Conservation (phyloP, 2,113 vertebrate genomes). For the Pipra filicauda region DNA sequence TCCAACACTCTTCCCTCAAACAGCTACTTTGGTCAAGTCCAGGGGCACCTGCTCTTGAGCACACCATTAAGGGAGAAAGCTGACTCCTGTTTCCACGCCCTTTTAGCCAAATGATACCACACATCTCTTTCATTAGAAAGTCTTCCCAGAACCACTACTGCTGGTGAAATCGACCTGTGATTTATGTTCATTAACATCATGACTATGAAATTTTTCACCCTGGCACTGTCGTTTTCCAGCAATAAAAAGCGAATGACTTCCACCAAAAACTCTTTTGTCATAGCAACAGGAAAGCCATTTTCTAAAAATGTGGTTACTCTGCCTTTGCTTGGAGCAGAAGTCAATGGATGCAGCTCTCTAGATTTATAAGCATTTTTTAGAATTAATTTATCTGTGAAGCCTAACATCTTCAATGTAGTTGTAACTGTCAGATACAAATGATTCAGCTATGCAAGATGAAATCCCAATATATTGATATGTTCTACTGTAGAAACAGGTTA, state of each 20-base stretch:
- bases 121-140: not conserved
- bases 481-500: constrained; percentile 18
- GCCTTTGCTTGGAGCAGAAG: not conserved
- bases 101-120: not conserved
- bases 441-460: constrained; percentile 47
- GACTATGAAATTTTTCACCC: constrained; percentile 8
- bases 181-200: constrained; percentile 37
- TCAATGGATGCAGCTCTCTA: not conserved
- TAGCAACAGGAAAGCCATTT: not conserved
- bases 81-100: not conserved
- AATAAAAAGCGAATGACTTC: constrained; percentile 38
- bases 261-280: constrained; percentile 44
- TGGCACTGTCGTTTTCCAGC: constrained; percentile 4
- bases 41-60: not conserved
- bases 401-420: constrained; percentile 11
- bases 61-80: not conserved
- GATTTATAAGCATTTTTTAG: constrained; percentile 38
- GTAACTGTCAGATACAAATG: constrained; percentile 56
- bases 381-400: constrained; percentile 54
- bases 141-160: not conserved
- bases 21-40: not conserved
- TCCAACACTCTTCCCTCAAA: not conserved
- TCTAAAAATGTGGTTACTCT: constrained; percentile 25
- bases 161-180: not conserved
- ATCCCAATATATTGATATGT: constrained; percentile 42